A percentile compares a stretch with the other conserved stretches of the same genome.
These are phyloP conservation scores for Cryptoleucopteryx plumbea DNA, from an alignment of 2,113 vertebrate species.

Conservation along the genomic window DNA sequence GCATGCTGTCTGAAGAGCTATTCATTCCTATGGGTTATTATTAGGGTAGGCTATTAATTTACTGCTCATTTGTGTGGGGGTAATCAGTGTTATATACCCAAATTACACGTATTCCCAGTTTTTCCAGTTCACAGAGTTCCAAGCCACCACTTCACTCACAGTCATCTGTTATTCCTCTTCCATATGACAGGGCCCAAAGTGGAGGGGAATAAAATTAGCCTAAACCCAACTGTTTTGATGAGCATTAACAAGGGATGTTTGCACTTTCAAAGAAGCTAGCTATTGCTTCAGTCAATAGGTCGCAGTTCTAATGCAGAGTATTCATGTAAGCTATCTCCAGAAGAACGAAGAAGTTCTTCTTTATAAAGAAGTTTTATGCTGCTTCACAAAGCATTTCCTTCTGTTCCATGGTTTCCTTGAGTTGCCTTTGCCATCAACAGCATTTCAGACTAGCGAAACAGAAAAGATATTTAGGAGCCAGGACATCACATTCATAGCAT, in stretches of 20 bases:
- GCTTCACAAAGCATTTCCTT: neutral
- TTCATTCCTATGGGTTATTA: neutral
- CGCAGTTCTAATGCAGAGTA: neutral
- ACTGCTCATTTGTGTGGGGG: neutral
- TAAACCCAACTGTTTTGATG: neutral
- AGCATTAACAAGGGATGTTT: neutral
- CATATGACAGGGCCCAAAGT: neutral
- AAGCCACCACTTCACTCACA: neutral
- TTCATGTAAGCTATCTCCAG: neutral
- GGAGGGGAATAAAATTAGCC: neutral
- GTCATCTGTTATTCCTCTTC: neutral
- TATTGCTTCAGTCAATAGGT: neutral
- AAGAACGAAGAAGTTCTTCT: neutral
- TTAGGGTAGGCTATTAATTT: neutral
- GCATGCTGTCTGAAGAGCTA: neutral
- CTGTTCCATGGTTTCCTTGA: neutral
- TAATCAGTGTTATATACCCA: neutral
- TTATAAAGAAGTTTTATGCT: neutral
- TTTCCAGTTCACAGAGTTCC: conserved; percentile 13
- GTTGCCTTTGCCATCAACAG: neutral
- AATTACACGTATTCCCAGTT: neutral
- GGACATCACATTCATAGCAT: neutral
- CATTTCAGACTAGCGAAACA: neutral
- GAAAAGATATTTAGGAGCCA: neutral
- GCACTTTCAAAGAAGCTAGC: neutral